A percentile compares a stretch with the other conserved stretches of the same genome.
phyloP scores from a whole-genome alignment of 2,113 vertebrate genomes.

The Morone saxatilis region DNA sequence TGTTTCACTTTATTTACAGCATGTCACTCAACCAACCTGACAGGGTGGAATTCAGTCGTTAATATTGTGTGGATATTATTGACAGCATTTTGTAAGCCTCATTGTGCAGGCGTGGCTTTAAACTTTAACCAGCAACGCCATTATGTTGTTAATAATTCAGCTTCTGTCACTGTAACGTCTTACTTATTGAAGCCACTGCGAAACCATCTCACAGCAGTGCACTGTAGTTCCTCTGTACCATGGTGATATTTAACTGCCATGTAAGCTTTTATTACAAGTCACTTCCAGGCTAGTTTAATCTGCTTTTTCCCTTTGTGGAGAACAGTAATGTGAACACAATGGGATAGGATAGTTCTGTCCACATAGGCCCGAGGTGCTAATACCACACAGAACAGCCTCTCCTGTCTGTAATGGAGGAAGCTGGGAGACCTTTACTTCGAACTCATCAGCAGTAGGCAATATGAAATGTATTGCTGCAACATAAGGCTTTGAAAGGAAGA shows the following conservation, averaged over 20 bases:
- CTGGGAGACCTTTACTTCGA: conserved; percentile 6
- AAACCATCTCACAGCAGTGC: not conserved
- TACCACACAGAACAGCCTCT: not conserved
- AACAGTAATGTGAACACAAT: not conserved
- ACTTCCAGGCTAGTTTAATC: not conserved
- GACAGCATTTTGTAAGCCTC: not conserved
- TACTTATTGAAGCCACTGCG: not conserved
- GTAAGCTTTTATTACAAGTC: not conserved
- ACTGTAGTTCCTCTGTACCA: not conserved
- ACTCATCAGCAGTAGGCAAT: not conserved
- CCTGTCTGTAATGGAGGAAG: conserved; percentile 1
- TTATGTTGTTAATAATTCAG: not conserved
- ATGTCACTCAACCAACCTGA: not conserved
- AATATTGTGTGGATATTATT: not conserved
- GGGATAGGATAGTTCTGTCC: not conserved
- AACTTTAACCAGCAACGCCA: not conserved
- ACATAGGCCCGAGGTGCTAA: not conserved
- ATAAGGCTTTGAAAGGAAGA: not conserved
- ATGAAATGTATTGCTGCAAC: not conserved
- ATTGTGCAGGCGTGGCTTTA: not conserved
- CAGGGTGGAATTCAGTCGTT: not conserved
- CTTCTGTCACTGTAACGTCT: not conserved
- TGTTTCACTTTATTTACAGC: not conserved
- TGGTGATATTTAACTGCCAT: not conserved
- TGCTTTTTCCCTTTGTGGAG: not conserved